A percentile compares a stretch with the other conserved stretches of the same genome.
These are phyloP conservation scores for Colossoma macropomum DNA, from an alignment of 2,113 vertebrate species.

Conservation along the genomic window DNA sequence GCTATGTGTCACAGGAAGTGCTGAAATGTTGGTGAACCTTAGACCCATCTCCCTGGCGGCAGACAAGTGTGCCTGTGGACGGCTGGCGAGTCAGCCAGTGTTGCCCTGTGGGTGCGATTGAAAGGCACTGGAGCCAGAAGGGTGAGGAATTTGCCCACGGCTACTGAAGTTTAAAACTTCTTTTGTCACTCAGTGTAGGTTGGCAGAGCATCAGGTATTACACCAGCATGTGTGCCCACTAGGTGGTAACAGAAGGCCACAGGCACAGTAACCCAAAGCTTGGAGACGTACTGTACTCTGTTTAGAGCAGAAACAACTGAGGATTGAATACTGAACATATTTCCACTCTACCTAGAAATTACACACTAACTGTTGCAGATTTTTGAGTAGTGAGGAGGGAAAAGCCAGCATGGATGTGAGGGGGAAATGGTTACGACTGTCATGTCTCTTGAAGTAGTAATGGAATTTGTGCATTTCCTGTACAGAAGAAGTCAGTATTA, in stretches of 20 bases:
- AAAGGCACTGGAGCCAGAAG: background rate
- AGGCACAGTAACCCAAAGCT: background rate
- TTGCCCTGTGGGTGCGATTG: background rate
- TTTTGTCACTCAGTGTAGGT: background rate
- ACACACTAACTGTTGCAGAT: too few species aligned
- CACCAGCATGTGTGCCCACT: background rate
- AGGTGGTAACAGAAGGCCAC: background rate
- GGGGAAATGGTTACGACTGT: too few species aligned
- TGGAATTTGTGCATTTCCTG: too few species aligned
- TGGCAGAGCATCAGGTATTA: background rate
- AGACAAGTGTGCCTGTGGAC: too few species aligned
- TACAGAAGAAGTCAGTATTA: too few species aligned
- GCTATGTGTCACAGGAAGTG: background rate
- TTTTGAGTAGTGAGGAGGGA: too few species aligned
- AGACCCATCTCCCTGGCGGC: too few species aligned
- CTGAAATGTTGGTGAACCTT: too few species aligned
- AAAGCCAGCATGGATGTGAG: too few species aligned
- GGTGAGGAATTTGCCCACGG: background rate
- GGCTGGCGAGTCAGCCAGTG: background rate
- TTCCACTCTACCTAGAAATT: too few species aligned
- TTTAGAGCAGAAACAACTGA: background rate
- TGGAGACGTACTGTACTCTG: background rate
- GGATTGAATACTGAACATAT: too few species aligned
- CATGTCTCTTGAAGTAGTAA: too few species aligned
- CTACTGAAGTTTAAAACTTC: background rate